A percentile compares a stretch with the other conserved stretches of the same genome.
Evolutionary conservation across 2,113 vertebrate genomes (phyloP).

Genomic region (Neodon shergylaensis): DNA sequence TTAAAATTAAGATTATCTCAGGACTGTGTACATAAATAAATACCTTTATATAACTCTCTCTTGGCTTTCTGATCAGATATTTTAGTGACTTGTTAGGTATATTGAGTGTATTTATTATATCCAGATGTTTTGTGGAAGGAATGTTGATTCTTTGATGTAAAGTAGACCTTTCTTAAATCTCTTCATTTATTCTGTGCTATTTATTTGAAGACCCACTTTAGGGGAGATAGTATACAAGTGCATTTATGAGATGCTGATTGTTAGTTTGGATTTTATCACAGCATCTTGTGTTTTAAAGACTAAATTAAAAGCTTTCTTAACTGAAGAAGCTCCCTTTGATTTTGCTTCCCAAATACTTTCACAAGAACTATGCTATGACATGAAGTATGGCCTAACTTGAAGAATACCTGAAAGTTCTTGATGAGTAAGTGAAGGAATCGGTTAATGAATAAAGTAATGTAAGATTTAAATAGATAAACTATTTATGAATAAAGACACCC

Average conservation of each 20-base stretch:
- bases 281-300: conserved; percentile 39
- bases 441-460: conserved; percentile 22
- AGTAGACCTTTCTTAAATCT: neutral
- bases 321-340: conserved; percentile 20
- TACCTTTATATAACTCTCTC: neutral
- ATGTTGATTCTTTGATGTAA: conserved; percentile 31
- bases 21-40: neutral
- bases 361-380: neutral
- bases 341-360: conserved; percentile 5
- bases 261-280: conserved; percentile 42
- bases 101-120: conserved; percentile 40
- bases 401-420: conserved; percentile 7
- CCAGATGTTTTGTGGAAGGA: neutral
- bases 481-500: neutral
- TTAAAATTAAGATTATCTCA: conserved; percentile 23
- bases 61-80: conserved; percentile 37
- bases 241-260: conserved; percentile 23
- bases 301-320: conserved; percentile 15
- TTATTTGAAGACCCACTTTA: conserved; percentile 39
- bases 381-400: neutral
- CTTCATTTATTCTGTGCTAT: neutral
- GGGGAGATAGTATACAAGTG: neutral
- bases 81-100: conserved; percentile 44
- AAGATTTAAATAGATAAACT: conserved; percentile 34
- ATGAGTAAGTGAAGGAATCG: conserved; percentile 22